Evolutionary conservation across 1,140 invertebrate genomes (phyloP).

Genomic region (Galleria mellonella): DNA sequence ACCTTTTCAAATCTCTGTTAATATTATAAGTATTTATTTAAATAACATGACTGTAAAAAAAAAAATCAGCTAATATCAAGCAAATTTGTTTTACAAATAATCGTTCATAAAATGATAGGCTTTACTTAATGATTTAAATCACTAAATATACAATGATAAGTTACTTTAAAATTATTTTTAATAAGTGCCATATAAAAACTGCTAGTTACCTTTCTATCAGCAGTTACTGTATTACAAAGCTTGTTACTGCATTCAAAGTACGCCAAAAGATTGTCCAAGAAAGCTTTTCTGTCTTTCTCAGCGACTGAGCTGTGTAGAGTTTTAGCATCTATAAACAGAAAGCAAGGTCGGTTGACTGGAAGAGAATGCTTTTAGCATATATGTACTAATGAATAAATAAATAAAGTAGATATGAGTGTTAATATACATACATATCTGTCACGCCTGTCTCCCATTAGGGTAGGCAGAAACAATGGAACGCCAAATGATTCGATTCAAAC

Average conservation of each 20-base stretch:
- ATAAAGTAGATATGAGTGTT: too few relatives aligned
- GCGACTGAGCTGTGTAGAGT: slow-evolving; percentile 4
- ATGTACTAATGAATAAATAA: too few relatives aligned
- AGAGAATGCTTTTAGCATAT: too few relatives aligned
- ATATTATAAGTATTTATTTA: too few relatives aligned
- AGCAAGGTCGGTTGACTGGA: too few relatives aligned
- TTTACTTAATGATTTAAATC: too few relatives aligned
- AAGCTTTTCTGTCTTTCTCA: slow-evolving; percentile 9
- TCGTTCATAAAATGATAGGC: too few relatives aligned
- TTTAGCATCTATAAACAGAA: slow-evolving; percentile 17
- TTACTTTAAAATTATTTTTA: not conserved
- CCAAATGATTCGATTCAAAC: too few relatives aligned
- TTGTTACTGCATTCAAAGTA: slow-evolving; percentile 15
- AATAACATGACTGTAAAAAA: not conserved
- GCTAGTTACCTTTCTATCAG: slow-evolving; percentile 16
- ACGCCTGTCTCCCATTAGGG: too few relatives aligned
- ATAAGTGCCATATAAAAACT: too few relatives aligned
- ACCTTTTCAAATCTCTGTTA: not conserved
- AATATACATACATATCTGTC: too few relatives aligned
- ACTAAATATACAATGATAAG: not conserved
- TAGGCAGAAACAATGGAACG: too few relatives aligned
- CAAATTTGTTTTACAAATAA: not conserved
- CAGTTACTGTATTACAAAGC: slow-evolving; percentile 17
- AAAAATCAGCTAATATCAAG: not conserved
- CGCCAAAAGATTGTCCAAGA: slow-evolving; percentile 17